A percentile compares a stretch with the other conserved stretches of the same genome.
These are phyloP conservation scores for Peromyscus eremicus DNA, from an alignment of 2,797 vertebrate genomes.

Conservation along the genomic window DNA sequence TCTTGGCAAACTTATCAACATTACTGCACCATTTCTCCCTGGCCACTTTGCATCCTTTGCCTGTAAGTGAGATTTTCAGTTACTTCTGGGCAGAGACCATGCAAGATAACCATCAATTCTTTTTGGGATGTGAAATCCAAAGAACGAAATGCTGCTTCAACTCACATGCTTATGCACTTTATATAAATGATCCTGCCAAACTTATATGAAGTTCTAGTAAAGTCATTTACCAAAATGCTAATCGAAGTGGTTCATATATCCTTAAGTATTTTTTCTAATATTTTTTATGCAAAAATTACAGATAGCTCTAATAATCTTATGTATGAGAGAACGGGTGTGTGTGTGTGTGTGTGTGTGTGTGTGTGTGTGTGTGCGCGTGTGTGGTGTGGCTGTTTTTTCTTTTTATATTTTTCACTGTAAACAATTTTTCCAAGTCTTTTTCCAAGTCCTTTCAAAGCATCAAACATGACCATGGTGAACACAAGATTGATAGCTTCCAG, in stretches of 20 bases:
- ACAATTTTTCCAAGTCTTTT: slow-evolving; percentile 1
- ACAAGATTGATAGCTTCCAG: slow-evolving; percentile 40
- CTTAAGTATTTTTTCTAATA: slow-evolving; percentile 32
- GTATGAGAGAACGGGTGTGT: not conserved
- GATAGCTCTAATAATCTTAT: not conserved
- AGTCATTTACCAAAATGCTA: slow-evolving; percentile 42
- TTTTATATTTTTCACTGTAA: slow-evolving; percentile 26
- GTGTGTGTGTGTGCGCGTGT: not conserved
- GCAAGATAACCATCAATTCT: slow-evolving; percentile 56
- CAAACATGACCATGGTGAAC: not conserved
- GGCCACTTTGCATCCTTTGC: slow-evolving; percentile 4
- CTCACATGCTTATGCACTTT: slow-evolving; percentile 42
- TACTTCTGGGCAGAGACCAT: slow-evolving; percentile 47
- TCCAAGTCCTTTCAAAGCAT: slow-evolving; percentile 11
- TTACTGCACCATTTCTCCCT: not conserved
- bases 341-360: not conserved
- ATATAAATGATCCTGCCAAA: slow-evolving; percentile 26
- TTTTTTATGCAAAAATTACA: slow-evolving; percentile 8
- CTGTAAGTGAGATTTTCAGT: slow-evolving; percentile 37
- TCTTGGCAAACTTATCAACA: not conserved
- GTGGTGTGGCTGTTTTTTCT: not conserved
- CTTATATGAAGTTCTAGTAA: slow-evolving; percentile 46
- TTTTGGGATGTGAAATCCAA: slow-evolving; percentile 45
- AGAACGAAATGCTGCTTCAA: slow-evolving; percentile 16
- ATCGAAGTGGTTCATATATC: not conserved